phyloP scores from a whole-genome alignment of 2,888 invertebrate species.

The Hirtodrosophila histrioides region DNA sequence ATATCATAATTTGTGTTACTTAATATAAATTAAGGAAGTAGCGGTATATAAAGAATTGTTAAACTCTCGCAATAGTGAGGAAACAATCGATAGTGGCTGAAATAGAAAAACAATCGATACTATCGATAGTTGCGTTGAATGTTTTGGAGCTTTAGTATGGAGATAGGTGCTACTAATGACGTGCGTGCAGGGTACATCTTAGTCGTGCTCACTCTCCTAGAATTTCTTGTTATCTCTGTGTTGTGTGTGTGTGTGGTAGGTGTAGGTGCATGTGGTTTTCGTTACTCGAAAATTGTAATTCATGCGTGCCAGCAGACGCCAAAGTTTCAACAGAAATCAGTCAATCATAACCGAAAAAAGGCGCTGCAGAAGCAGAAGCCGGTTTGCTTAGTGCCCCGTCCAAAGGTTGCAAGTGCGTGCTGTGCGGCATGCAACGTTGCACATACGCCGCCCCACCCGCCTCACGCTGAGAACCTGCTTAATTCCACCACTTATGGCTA shows the following conservation, averaged over 20 bases:
- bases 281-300: slow-evolving; percentile 75
- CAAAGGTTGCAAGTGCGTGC: slow-evolving; percentile 59
- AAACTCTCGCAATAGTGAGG: too few species aligned
- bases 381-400: slow-evolving; percentile 36
- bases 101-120: too few species aligned
- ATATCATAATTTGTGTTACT: too few species aligned
- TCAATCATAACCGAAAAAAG: slow-evolving; percentile 75
- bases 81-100: too few species aligned
- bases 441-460: slow-evolving; percentile 22
- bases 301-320: slow-evolving; percentile 77
- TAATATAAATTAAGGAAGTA: too few species aligned
- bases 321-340: slow-evolving; percentile 80
- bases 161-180: too few species aligned
- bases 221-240: slow-evolving; percentile 13
- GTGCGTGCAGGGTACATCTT: too few species aligned
- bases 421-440: slow-evolving; percentile 65
- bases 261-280: slow-evolving; percentile 57
- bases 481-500: slow-evolving; percentile 10
- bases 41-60: too few species aligned
- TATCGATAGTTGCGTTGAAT: too few species aligned
- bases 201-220: too few species aligned
- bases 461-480: background rate
- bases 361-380: slow-evolving; percentile 7
- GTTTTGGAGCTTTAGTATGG: too few species aligned
- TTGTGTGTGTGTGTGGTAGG: slow-evolving; percentile 11